Evolutionary conservation across 2,113 vertebrate genomes (phyloP).

Genomic region (Cepphus grylle): DNA sequence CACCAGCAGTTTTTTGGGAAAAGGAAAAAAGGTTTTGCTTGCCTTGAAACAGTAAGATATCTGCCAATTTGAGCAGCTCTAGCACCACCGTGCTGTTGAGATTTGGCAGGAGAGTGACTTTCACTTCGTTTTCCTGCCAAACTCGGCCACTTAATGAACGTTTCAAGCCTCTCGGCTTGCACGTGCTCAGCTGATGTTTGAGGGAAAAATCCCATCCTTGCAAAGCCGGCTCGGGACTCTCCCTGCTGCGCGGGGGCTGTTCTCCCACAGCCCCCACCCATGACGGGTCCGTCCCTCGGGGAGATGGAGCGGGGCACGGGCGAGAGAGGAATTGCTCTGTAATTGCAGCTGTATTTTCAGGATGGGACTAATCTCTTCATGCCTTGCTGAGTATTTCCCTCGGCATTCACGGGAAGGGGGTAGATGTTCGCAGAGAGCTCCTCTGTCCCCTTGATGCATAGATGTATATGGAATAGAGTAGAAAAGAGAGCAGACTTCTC

Average conservation of each 20-base stretch:
- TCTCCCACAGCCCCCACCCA: background rate
- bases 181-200: background rate
- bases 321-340: background rate
- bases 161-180: constrained; percentile 1
- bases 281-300: background rate
- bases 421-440: background rate
- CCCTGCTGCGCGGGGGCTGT: background rate
- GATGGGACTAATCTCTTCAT: background rate
- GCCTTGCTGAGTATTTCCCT: background rate
- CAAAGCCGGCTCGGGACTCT: background rate
- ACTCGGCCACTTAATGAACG: background rate
- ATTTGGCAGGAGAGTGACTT: constrained; percentile 32
- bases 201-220: background rate
- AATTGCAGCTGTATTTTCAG: background rate
- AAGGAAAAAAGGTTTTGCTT: background rate
- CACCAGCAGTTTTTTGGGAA: background rate
- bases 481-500: background rate
- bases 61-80: background rate
- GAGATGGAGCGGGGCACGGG: background rate
- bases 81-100: constrained; percentile 44
- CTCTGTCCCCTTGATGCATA: background rate
- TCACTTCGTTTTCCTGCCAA: constrained; percentile 29
- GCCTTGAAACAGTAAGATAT: background rate
- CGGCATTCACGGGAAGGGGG: background rate
- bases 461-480: fast-evolving